Evolutionary conservation across 1,140 invertebrate genomes (phyloP).

Genomic region (Acromyrmex heyeri): DNA sequence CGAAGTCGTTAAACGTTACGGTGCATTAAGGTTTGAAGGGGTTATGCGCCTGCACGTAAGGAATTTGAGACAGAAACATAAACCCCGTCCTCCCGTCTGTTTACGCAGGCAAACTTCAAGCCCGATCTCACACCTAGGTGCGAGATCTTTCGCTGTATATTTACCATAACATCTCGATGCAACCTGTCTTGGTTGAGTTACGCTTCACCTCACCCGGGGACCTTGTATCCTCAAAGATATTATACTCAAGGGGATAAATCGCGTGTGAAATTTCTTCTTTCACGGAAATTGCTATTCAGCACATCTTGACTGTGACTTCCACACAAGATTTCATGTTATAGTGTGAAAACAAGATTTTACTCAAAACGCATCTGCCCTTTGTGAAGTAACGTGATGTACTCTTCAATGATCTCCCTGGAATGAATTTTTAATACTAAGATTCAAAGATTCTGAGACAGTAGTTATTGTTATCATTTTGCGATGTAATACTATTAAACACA

Average conservation of each 20-base stretch:
- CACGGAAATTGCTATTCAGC: conserved; percentile 63
- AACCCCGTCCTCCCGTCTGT: conserved; percentile 79
- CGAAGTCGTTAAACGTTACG: conserved; percentile 79
- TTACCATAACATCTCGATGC: conserved; percentile 83
- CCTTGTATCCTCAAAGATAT: conserved; percentile 71
- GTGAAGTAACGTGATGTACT: not conserved
- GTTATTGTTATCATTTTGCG: not conserved
- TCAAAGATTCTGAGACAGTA: not conserved
- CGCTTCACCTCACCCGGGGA: conserved; percentile 70
- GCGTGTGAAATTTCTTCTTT: conserved; percentile 75
- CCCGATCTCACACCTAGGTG: conserved; percentile 86
- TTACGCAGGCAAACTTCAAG: conserved; percentile 82
- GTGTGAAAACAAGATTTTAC: conserved; percentile 15
- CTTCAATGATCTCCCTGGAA: not conserved
- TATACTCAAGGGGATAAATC: conserved; percentile 57
- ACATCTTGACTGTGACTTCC: not conserved
- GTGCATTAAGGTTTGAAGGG: conserved; percentile 74
- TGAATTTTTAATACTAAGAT: not conserved
- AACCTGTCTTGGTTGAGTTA: conserved; percentile 82
- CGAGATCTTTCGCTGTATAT: conserved; percentile 83
- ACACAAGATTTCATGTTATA: not conserved
- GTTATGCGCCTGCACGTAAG: conserved; percentile 76
- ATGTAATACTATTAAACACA: not conserved
- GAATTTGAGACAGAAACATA: conserved; percentile 85
- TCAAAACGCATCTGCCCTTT: not conserved